Percentiles rank a stretch among this genome's conserved stretches.
phyloP scores from a whole-genome alignment of 1,140 invertebrate species.

The Phymastichus coffea region DNA sequence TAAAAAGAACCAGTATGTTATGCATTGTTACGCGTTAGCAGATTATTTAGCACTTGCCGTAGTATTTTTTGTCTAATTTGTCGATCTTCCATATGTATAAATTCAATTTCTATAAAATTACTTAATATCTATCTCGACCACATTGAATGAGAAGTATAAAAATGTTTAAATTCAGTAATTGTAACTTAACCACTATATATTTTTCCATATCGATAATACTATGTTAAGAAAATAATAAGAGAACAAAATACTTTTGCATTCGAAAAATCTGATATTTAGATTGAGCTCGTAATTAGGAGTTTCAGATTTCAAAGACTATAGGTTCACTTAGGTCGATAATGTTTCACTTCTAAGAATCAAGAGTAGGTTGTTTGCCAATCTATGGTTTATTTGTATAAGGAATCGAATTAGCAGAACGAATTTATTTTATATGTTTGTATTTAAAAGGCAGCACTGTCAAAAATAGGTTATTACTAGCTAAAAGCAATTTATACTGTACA shows the following conservation, averaged over 20 bases:
- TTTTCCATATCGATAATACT: constrained; percentile 33
- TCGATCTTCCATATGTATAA: constrained; percentile 28
- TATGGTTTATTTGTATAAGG: constrained; percentile 19
- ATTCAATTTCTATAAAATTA: constrained; percentile 26
- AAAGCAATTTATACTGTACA: constrained; percentile 29
- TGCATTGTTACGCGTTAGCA: constrained; percentile 23
- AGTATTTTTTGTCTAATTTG: constrained; percentile 24
- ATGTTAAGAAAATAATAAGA: constrained; percentile 29
- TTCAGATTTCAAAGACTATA: constrained; percentile 25
- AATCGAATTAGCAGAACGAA: constrained; percentile 21
- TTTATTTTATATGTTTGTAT: constrained; percentile 30
- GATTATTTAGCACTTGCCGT: constrained; percentile 25
- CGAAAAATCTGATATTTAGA: constrained; percentile 25
- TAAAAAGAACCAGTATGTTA: constrained; percentile 8
- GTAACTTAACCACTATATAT: constrained; percentile 31
- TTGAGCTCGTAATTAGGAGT: constrained; percentile 24
- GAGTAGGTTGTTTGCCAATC: constrained; percentile 30
- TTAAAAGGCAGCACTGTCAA: constrained; percentile 24
- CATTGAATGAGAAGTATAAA: constrained; percentile 25
- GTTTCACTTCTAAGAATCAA: constrained; percentile 23
- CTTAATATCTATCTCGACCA: constrained; percentile 24
- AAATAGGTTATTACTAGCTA: constrained; percentile 23
- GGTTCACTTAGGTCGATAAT: constrained; percentile 21
- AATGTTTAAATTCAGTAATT: constrained; percentile 27
- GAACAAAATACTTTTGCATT: constrained; percentile 30